A percentile compares a stretch with the other conserved stretches of the same genome.
Conservation (phyloP, 1,140 invertebrate genomes). For the Triops longicaudatus region DNA sequence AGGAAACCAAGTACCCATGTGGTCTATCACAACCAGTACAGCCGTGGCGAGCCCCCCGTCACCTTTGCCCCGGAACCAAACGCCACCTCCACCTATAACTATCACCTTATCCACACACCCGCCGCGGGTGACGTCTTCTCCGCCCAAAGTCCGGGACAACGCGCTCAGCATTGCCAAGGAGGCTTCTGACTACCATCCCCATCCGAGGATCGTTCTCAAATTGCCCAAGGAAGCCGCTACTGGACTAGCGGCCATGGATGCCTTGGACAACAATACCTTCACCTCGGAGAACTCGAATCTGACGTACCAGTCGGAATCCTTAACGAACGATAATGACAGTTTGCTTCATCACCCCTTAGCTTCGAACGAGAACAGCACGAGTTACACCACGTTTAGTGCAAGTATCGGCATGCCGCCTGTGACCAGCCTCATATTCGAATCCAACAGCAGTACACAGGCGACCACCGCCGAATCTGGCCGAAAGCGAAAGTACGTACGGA, state of each 20-base stretch:
- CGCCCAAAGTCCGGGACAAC: not conserved
- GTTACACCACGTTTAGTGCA: not conserved
- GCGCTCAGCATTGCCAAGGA: not conserved
- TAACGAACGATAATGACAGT: conserved; percentile 1
- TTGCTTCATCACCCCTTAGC: not conserved
- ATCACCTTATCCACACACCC: not conserved
- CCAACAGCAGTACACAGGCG: not conserved
- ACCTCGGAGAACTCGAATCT: conserved; percentile 6
- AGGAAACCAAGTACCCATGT: not conserved
- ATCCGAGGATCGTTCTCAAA: not conserved
- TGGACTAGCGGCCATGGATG: not conserved
- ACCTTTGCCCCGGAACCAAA: conserved; percentile 5
- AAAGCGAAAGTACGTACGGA: conserved; percentile 26
- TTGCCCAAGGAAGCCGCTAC: conserved; percentile 1
- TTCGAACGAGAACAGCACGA: not conserved
- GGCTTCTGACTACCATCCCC: not conserved
- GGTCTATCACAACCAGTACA: not conserved
- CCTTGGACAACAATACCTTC: not conserved
- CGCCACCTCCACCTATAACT: conserved; percentile 5
- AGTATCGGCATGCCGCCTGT: not conserved
- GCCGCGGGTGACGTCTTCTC: not conserved
- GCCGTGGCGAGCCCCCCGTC: not conserved
- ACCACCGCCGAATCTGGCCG: conserved; percentile 1
- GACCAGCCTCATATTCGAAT: not conserved
- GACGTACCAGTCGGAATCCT: not conserved